A percentile compares a stretch with the other conserved stretches of the same genome.
These are phyloP conservation scores for Halictus ligatus DNA, from an alignment of 2,888 invertebrate species.

Conservation along the genomic window DNA sequence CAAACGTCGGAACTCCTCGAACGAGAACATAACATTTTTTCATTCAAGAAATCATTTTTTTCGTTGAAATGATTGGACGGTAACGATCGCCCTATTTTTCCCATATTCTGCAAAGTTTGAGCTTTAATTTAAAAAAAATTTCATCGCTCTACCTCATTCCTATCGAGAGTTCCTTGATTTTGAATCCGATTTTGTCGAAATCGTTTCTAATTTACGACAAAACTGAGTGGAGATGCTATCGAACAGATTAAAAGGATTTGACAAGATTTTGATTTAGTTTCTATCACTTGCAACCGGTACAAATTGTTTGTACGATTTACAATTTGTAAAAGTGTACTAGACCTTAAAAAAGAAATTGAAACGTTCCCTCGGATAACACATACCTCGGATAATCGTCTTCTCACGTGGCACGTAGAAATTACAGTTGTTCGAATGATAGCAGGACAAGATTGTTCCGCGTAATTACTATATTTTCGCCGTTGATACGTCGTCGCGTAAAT, in stretches of 20 bases:
- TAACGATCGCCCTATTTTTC: too few relatives aligned
- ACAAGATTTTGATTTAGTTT: neutral
- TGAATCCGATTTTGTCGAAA: neutral
- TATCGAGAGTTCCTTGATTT: too few relatives aligned
- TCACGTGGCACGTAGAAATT: neutral
- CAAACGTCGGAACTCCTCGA: neutral
- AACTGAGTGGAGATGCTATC: neutral
- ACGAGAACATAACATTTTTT: neutral
- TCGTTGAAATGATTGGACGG: too few relatives aligned
- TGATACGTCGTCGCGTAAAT: conserved; percentile 65
- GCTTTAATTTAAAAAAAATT: too few relatives aligned
- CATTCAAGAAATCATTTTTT: too few relatives aligned
- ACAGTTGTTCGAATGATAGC: neutral
- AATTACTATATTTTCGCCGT: conserved; percentile 26
- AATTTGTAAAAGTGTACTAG: too few relatives aligned
- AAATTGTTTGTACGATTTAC: too few relatives aligned
- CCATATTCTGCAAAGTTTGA: too few relatives aligned
- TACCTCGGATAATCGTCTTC: neutral
- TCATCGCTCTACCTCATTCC: too few relatives aligned
- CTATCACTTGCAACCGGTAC: too few relatives aligned
- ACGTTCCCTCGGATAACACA: neutral
- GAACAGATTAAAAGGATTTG: neutral
- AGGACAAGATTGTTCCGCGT: neutral
- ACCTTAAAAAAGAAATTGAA: neutral
- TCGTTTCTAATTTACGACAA: neutral